Evolutionary conservation across 1,140 invertebrate genomes (phyloP).

Genomic region (Nephila pilipes): DNA sequence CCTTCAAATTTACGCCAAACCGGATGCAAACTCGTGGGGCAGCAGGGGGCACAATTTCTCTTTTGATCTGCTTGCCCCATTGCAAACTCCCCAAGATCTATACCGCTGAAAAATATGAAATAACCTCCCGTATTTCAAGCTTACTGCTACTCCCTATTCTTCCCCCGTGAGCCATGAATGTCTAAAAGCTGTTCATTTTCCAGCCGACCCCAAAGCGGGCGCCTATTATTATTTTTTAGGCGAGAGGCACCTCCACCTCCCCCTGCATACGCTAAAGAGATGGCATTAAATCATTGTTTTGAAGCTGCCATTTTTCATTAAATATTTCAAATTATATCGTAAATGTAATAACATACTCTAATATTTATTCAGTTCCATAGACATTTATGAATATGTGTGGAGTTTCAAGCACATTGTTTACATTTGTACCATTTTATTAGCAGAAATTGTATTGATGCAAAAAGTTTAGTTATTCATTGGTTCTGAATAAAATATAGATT

Average conservation of each 20-base stretch:
- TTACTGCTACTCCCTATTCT: neutral
- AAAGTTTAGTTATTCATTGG: too few species aligned
- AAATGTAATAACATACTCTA: too few species aligned
- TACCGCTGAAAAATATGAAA: constrained; percentile 36
- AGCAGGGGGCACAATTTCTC: neutral
- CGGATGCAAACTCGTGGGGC: neutral
- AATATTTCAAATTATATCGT: too few species aligned
- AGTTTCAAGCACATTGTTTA: too few species aligned
- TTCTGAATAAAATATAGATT: too few species aligned
- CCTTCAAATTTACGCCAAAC: neutral
- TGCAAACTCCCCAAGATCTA: neutral
- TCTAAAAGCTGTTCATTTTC: constrained; percentile 39
- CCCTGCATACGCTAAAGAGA: neutral
- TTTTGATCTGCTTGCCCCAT: constrained; percentile 2
- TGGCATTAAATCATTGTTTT: neutral
- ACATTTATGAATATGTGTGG: too few species aligned
- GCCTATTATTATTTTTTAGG: neutral
- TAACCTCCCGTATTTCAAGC: neutral
- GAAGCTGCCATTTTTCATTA: too few species aligned
- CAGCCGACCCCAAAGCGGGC: neutral
- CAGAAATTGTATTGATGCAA: too few species aligned
- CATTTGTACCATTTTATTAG: too few species aligned
- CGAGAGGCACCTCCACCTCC: too few species aligned
- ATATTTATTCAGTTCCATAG: too few species aligned
- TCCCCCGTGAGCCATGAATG: neutral